A percentile compares a stretch with the other conserved stretches of the same genome.
Evolutionary conservation across 2,113 vertebrate species (phyloP).

Genomic region (Coturnix japonica): DNA sequence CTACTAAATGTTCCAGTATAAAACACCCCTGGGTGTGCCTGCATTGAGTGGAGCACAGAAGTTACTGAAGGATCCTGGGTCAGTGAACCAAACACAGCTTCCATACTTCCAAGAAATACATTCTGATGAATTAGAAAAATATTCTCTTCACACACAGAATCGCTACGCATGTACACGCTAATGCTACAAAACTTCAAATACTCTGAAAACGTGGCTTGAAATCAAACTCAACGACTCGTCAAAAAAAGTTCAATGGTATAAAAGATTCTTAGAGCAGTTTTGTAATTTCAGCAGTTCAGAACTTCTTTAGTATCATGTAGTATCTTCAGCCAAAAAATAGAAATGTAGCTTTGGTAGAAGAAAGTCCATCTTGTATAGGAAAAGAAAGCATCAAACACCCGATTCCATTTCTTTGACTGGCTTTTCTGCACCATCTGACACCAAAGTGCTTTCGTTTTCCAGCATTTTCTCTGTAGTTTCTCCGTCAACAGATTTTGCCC

Average conservation of each 20-base stretch:
- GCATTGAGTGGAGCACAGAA: not conserved
- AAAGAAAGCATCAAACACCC: slow-evolving; percentile 76
- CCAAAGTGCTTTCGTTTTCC: slow-evolving; percentile 67
- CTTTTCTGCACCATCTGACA: slow-evolving; percentile 37
- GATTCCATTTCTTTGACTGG: slow-evolving; percentile 80
- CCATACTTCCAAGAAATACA: slow-evolving; percentile 42
- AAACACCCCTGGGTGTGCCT: not conserved
- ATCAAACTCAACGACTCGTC: slow-evolving; percentile 29
- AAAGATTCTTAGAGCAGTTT: slow-evolving; percentile 56
- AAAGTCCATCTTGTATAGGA: slow-evolving; percentile 40
- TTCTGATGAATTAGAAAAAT: slow-evolving; percentile 56
- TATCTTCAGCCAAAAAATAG: slow-evolving; percentile 64
- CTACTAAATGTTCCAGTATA: slow-evolving; percentile 32
- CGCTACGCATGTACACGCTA: not conserved
- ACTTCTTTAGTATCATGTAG: slow-evolving; percentile 39
- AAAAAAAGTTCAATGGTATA: slow-evolving; percentile 38
- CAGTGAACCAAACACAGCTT: slow-evolving; percentile 30
- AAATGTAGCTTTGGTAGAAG: slow-evolving; percentile 53
- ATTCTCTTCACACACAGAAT: slow-evolving; percentile 37
- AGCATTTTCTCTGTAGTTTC: slow-evolving; percentile 84
- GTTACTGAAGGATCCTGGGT: not conserved
- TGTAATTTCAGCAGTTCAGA: slow-evolving; percentile 37
- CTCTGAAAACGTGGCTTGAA: slow-evolving; percentile 31
- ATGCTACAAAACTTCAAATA: slow-evolving; percentile 40
- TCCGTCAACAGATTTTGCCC: slow-evolving; percentile 40